Evolutionary conservation across 2,113 vertebrate genomes (phyloP).

Genomic region (Poeciliopsis prolifica): DNA sequence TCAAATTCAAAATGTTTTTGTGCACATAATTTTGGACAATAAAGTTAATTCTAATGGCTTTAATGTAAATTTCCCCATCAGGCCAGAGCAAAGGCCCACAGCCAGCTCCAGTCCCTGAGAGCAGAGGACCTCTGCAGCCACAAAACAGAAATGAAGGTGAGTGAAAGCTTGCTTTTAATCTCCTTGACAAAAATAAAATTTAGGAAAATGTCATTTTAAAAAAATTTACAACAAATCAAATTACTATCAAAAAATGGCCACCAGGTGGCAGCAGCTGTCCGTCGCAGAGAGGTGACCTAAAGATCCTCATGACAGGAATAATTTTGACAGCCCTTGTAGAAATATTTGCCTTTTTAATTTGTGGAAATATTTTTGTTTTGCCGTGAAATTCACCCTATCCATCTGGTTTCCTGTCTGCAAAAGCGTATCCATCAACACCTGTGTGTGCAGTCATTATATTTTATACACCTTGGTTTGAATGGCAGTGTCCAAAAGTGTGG

Average conservation of each 20-base stretch:
- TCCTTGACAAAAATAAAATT: neutral
- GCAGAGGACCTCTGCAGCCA: conserved; percentile 64
- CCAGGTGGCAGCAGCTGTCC: conserved; percentile 64
- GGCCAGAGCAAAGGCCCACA: conserved; percentile 69
- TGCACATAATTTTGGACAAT: no score
- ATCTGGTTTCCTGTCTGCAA: neutral
- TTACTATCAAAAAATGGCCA: conserved; percentile 23
- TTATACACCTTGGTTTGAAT: neutral
- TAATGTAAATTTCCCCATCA: conserved; percentile 34
- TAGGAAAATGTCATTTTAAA: neutral
- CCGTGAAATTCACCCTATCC: no score
- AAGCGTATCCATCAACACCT: neutral
- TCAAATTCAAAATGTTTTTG: no score
- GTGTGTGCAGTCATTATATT: neutral
- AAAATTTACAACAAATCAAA: no score
- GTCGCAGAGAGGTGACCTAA: conserved; percentile 4
- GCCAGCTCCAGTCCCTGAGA: conserved; percentile 29
- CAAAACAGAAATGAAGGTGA: conserved; percentile 72
- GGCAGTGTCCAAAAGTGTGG: neutral
- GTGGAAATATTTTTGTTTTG: conserved; percentile 14
- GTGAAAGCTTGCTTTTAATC: neutral
- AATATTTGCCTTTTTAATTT: conserved; percentile 19
- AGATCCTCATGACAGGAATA: conserved; percentile 10
- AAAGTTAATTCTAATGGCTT: no score
- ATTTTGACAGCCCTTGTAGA: conserved; percentile 12